Base-by-base conservation (phyloP, 2,113 vertebrate species). In the Columba livia region DNA sequence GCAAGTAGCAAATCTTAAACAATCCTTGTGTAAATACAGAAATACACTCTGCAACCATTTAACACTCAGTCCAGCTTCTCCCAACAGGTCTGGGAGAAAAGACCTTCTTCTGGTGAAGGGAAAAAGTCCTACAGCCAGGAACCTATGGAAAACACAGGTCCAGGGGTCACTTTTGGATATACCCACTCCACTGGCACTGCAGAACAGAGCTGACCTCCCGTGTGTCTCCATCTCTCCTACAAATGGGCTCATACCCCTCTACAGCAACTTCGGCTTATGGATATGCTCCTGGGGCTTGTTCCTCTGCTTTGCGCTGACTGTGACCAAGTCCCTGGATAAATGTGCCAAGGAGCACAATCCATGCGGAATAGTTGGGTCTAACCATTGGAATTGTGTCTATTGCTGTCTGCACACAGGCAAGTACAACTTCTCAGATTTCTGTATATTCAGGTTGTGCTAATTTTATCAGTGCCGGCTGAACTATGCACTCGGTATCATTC, bases 81-180 rank as follows among this genome's bases (percentile, higher is more conserved):
- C 12, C 28, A 28, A 6, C 15, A 47, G 12, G 11, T 6, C 53
- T 61, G 36, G 32, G 31, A 36, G 47, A 7, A 72, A 86, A 70
- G 60, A 29, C 44, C 17, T 47, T 18, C 44, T 44, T 47, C 17
- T 44, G 44, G 44, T 24, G 11, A 65, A 67, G 5, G 11, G 44
- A 56, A 51, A n/a, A 71, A 15, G 17, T 71, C 26, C 57, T n/a
- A 4, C 80, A 62, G 78, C 47, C 79, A 70, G 60, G 67, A 57
- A 32, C 3, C 14, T 2, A 1, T 15, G 70, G 32, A 67, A 74
- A 47, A 36, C 10, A 23, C 13, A 3, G 0, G 0, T n/a, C 21
- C 47, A 54, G 36, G 10, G 54, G 17, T 25, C 42, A 26, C 15
- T 64, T 25, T 15, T 2, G 74, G 17, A 16, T 19, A 6, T 4